These are phyloP conservation scores for Eustalomyia histrio DNA, from an alignment of 2,888 invertebrate species.

Conservation along the genomic window DNA sequence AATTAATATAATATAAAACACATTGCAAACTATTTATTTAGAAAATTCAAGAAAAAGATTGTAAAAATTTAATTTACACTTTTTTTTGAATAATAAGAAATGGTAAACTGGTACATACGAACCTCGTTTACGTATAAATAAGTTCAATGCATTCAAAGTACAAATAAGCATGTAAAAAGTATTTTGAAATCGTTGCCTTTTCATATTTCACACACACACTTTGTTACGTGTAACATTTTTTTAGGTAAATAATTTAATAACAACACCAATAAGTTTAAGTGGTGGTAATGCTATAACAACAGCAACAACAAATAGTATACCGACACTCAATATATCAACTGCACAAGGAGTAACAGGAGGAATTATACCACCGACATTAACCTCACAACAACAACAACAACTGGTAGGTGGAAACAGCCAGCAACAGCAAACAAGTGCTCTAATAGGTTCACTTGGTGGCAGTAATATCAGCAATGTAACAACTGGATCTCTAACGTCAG, in stretches of 20 bases:
- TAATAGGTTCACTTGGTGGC: constrained; percentile 42
- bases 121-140: too few species aligned
- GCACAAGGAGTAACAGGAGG: constrained; percentile 25
- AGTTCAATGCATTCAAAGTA: too few species aligned
- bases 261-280: constrained; percentile 61
- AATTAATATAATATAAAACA: too few species aligned
- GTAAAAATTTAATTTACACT: too few species aligned
- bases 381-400: constrained; percentile 49
- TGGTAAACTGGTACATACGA: too few species aligned
- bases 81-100: too few species aligned
- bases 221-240: constrained; percentile 55
- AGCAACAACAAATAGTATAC: constrained; percentile 60
- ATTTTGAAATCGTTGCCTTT: not conserved
- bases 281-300: constrained; percentile 34
- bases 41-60: too few species aligned
- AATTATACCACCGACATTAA: constrained; percentile 57
- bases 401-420: constrained; percentile 54
- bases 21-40: too few species aligned
- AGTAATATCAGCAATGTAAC: constrained; percentile 38
- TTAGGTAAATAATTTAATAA: constrained; percentile 72
- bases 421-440: constrained; percentile 40
- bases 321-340: constrained; percentile 46
- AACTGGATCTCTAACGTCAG: constrained; percentile 43
- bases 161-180: not conserved
- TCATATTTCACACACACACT: not conserved